Evolutionary conservation across 2,888 invertebrate genomes (phyloP).

Genomic region (Mythimna lalbum): DNA sequence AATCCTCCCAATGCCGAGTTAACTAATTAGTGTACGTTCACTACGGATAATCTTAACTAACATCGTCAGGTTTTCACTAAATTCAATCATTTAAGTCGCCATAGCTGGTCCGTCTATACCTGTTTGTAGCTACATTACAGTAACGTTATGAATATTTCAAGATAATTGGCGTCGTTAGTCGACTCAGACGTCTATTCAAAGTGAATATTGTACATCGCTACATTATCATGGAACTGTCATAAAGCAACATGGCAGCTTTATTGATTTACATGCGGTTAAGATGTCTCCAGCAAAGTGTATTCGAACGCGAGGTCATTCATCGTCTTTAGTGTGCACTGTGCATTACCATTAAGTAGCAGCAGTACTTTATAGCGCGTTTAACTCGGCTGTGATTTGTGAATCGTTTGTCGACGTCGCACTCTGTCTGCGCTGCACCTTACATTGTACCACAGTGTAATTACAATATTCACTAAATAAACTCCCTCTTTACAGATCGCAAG

Average conservation of each 20-base stretch:
- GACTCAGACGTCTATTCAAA: conserved; percentile 35
- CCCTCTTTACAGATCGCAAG: conserved; percentile 38
- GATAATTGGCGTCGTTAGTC: conserved; percentile 49
- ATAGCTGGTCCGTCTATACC: background rate
- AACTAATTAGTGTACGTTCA: conserved; percentile 71
- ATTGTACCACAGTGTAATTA: conserved; percentile 55
- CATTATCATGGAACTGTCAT: conserved; percentile 41
- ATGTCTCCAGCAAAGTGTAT: conserved; percentile 58
- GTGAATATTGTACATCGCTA: conserved; percentile 45
- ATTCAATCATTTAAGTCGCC: conserved; percentile 35
- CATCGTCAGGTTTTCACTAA: conserved; percentile 45
- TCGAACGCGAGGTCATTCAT: conserved; percentile 56
- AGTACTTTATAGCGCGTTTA: conserved; percentile 58
- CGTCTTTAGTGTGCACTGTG: conserved; percentile 50
- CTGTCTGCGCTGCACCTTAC: conserved; percentile 58
- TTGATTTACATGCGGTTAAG: conserved; percentile 58
- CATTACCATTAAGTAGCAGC: conserved; percentile 60
- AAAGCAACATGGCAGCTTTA: conserved; percentile 47
- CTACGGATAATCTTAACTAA: conserved; percentile 67
- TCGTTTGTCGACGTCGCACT: conserved; percentile 54
- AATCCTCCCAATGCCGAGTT: conserved; percentile 68
- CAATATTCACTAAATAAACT: conserved; percentile 55
- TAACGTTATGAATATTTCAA: conserved; percentile 53
- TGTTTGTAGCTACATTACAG: background rate
- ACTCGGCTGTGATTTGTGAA: conserved; percentile 62